Evolutionary conservation across 2,797 vertebrate genomes (phyloP), one percentile per base, ranked within the genome.

Genomic region (Chelon auratus): DNA sequence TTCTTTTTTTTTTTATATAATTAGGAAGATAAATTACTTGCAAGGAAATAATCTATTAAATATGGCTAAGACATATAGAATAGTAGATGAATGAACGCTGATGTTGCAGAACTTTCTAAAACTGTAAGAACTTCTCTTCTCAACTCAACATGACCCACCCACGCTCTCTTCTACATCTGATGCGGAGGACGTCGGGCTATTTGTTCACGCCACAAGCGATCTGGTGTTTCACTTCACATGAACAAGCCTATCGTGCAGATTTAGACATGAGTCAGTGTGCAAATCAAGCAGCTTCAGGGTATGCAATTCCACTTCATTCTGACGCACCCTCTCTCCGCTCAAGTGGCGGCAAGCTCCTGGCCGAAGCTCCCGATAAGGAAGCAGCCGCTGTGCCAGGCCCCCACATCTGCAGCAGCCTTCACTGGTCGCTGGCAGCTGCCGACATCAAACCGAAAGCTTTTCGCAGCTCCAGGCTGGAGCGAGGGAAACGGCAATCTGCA

Each of bases 301-400:
- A 53, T 56, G 36, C 14, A 52, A 77, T 58, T 53, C n/a, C 9
- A 20, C 61, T 76, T 66, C 1, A 70, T 7, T 53, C 47, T 13
- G 68, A 61, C 77, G 74, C 81, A 30, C 70, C 78, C 60, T 0
- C 5, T 0, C 5, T 66, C 62, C 73, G 47, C 45, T 77, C 39
- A 37, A 36, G 57, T 36, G 14, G 37, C 43, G 26, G 57, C 51
- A 42, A 33, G 55, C 74, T 66, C 60, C 42, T 7, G 52, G 33
- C 55, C 39, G 15, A 53, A 22, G 57, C 47, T 3, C 8, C 13
- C 9, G 52, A 43, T 22, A 39, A 36, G 15, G 18, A 22, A 48
- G 48, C 58, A 11, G 37, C 36, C 43, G 1, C 20, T 1, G 43
- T 1, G 12, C 3, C 58, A 13, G 40, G 1, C 39, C 15, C 40